Conservation (phyloP, 2,888 invertebrate species). For the Strigamia transsilvanica region DNA sequence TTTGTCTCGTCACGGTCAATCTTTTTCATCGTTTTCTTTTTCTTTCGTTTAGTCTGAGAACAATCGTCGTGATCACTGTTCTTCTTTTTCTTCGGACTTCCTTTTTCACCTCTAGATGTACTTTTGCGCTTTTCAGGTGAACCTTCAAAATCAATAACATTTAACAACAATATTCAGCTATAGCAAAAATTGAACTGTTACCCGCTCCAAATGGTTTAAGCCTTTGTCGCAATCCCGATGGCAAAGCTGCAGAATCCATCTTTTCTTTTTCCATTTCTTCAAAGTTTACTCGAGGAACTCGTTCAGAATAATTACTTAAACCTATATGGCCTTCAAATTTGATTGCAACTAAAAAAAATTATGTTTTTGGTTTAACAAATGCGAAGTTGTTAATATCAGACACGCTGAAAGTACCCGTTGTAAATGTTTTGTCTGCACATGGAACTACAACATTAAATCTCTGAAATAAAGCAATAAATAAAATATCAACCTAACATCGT, state of each 20-base stretch:
- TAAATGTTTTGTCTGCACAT: neutral
- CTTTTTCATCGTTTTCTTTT: no score
- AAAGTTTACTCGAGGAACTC: neutral
- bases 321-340: neutral
- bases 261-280: neutral
- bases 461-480: neutral
- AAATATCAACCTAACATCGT: neutral
- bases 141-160: neutral
- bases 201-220: neutral
- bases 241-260: neutral
- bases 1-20: no score
- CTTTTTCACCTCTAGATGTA: neutral
- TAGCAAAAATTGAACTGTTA: neutral
- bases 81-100: neutral
- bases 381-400: no score
- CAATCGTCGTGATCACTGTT: neutral
- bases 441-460: constrained; percentile 8
- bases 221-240: neutral
- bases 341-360: neutral
- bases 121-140: neutral
- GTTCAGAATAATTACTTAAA: neutral
- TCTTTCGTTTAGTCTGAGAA: neutral
- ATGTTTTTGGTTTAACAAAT: no score
- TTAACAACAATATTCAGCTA: neutral
- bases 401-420: neutral